A percentile compares a stretch with the other conserved stretches of the same genome.
Evolutionary conservation across 2,888 invertebrate species (phyloP).

Genomic region (Thymelicus acteon): DNA sequence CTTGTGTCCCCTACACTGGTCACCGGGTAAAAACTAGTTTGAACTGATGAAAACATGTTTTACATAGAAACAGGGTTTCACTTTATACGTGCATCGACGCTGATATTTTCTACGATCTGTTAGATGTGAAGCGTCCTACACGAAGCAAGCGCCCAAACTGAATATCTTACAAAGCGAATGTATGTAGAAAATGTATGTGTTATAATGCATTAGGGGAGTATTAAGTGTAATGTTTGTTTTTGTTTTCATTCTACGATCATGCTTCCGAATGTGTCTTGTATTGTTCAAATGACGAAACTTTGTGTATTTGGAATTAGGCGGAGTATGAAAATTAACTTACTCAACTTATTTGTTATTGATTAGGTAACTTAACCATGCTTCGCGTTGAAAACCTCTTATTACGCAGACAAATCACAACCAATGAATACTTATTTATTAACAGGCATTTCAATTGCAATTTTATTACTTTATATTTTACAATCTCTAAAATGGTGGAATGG

Average conservation of each 20-base stretch:
- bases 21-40: too few relatives aligned
- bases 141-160: neutral
- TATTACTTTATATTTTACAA: too few relatives aligned
- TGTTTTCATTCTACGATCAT: conserved; percentile 12
- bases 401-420: too few relatives aligned
- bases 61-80: neutral
- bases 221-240: conserved; percentile 20
- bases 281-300: conserved; percentile 20
- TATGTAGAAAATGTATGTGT: neutral
- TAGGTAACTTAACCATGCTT: too few relatives aligned
- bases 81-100: neutral
- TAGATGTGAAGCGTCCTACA: conserved; percentile 11
- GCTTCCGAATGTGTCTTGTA: conserved; percentile 2
- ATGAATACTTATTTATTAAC: too few relatives aligned
- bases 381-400: too few relatives aligned
- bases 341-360: too few relatives aligned
- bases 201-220: neutral
- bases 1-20: too few relatives aligned
- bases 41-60: too few relatives aligned
- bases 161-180: neutral
- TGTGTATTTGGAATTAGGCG: neutral
- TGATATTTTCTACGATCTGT: neutral
- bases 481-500: too few relatives aligned
- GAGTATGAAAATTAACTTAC: too few relatives aligned
- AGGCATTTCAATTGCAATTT: too few relatives aligned